Conservation (phyloP, 2,888 invertebrate genomes). For the Drosophila barbarae region DNA sequence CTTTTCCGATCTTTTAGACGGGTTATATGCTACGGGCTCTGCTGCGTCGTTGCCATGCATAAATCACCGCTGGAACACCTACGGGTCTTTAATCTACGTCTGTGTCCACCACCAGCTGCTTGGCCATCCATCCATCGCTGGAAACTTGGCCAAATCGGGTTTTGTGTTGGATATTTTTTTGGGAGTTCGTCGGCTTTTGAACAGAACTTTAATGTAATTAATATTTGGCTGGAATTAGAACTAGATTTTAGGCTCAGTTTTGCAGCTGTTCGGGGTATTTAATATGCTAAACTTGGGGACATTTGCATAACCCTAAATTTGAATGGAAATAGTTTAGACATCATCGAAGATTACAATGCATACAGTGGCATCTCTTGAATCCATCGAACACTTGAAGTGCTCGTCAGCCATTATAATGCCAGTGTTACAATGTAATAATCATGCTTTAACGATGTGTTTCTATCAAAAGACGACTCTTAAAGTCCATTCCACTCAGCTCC, state of each 20-base stretch:
- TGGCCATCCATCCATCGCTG: constrained; percentile 24
- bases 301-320: constrained; percentile 25
- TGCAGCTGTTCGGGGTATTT: constrained; percentile 52
- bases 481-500: constrained; percentile 29
- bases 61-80: constrained; percentile 40
- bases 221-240: constrained; percentile 48
- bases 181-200: neutral
- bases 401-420: constrained; percentile 47
- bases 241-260: constrained; percentile 31
- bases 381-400: constrained; percentile 47
- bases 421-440: constrained; percentile 31
- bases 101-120: constrained; percentile 39
- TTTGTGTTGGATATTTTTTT: constrained; percentile 16
- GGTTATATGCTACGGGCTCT: constrained; percentile 21
- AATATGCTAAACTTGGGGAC: constrained; percentile 19
- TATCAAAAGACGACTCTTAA: constrained; percentile 34
- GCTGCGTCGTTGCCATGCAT: constrained; percentile 24
- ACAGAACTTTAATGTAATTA: constrained; percentile 34
- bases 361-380: constrained; percentile 8
- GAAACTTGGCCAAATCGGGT: constrained; percentile 33
- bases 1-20: constrained; percentile 14
- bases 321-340: neutral
- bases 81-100: constrained; percentile 38
- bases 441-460: constrained; percentile 66
- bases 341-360: constrained; percentile 7